Conservation (phyloP, 2,113 vertebrate genomes). For the Aepyceros melampus region DNA sequence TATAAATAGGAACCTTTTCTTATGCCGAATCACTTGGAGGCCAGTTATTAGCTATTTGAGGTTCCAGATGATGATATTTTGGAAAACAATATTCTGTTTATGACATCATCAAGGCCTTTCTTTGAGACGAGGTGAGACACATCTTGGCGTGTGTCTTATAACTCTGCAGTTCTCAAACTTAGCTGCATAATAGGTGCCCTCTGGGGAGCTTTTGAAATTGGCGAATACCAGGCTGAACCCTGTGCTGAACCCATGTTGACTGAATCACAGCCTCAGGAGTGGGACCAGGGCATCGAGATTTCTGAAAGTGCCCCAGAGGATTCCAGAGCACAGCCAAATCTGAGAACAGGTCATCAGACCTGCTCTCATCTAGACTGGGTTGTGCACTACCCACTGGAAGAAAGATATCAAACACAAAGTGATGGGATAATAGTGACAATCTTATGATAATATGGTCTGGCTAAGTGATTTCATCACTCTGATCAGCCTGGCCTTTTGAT, state of each 20-base stretch:
- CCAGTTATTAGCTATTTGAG: neutral
- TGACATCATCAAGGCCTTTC: neutral
- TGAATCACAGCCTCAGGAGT: neutral
- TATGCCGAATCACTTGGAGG: slow-evolving; percentile 18
- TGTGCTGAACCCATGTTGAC: neutral
- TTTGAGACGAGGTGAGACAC: neutral
- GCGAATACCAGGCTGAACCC: neutral
- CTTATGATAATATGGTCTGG: neutral
- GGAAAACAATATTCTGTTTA: neutral
- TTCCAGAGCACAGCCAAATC: neutral
- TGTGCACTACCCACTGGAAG: neutral
- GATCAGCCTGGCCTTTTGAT: neutral
- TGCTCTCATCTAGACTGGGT: neutral
- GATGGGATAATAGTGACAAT: neutral
- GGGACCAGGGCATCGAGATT: neutral
- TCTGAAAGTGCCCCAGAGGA: neutral
- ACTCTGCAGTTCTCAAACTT: neutral
- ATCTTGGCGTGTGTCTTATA: neutral
- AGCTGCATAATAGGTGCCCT: neutral
- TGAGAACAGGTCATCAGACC: neutral
- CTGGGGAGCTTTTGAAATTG: neutral
- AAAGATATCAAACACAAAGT: neutral
- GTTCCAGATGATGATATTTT: slow-evolving; percentile 7
- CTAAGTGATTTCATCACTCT: neutral
- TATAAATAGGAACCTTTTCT: slow-evolving; percentile 50